Percentiles rank a stretch among this genome's conserved stretches.
Conservation (phyloP, 1,140 invertebrate genomes). For the Drosophila sturtevanti region DNA sequence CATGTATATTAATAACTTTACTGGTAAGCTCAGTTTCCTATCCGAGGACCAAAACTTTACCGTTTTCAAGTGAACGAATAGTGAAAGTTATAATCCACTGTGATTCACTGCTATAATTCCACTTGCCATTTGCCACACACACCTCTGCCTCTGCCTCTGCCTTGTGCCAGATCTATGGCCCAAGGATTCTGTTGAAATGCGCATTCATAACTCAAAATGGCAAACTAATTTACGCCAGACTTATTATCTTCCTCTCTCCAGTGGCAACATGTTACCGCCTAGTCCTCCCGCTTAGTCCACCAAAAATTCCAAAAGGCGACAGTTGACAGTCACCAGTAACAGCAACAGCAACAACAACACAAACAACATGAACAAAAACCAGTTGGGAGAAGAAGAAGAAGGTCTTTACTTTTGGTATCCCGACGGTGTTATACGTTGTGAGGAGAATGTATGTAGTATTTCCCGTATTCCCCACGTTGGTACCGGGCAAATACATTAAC, state of each 20-base stretch:
- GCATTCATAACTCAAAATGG: conserved; percentile 81
- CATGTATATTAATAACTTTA: background rate
- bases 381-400: background rate
- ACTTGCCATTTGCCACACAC: background rate
- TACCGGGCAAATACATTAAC: conserved; percentile 62
- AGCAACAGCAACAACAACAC: conserved; percentile 48
- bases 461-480: conserved; percentile 45
- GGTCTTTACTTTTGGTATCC: background rate
- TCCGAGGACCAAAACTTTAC: background rate
- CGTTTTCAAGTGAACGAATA: background rate
- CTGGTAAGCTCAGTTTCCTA: background rate
- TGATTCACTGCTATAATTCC: conserved; percentile 43
- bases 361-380: background rate
- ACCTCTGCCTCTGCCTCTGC: background rate
- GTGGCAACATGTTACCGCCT: conserved; percentile 64
- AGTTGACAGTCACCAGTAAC: conserved; percentile 21
- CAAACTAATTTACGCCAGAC: conserved; percentile 80
- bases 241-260: conserved; percentile 65
- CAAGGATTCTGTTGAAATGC: conserved; percentile 54
- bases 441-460: conserved; percentile 1
- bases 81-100: conserved; percentile 46
- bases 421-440: conserved; percentile 15
- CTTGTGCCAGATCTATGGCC: too few relatives aligned
- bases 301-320: conserved; percentile 17
- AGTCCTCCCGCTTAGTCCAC: conserved; percentile 29